Conservation (phyloP, 2,888 invertebrate genomes). For the Orthonevra nobilis region DNA sequence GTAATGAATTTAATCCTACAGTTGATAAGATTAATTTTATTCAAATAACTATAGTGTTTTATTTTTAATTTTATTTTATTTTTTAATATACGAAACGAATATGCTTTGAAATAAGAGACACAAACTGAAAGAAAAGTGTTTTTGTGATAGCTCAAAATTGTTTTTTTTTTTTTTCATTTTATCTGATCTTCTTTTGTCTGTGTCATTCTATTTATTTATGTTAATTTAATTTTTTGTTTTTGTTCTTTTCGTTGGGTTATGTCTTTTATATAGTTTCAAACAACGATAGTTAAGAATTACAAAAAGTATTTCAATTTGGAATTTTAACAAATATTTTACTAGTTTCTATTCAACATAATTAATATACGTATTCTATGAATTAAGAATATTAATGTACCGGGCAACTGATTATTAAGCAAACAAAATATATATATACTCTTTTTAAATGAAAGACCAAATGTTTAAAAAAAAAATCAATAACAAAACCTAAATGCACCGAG, state of each 20-base stretch:
- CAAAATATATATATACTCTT: conserved; percentile 52
- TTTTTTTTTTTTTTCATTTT: conserved; percentile 27
- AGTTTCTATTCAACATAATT: conserved; percentile 19
- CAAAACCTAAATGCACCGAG: conserved; percentile 65
- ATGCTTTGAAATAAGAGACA: conserved; percentile 66
- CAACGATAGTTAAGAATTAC: conserved; percentile 34
- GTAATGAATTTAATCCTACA: conserved; percentile 24
- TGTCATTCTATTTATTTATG: conserved; percentile 20
- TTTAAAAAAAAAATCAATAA: conserved; percentile 53
- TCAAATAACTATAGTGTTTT: conserved; percentile 32
- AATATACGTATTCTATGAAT: conserved; percentile 49
- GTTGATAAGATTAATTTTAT: conserved; percentile 8
- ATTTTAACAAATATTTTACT: conserved; percentile 1
- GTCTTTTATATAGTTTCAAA: conserved; percentile 14
- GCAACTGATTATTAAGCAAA: conserved; percentile 30
- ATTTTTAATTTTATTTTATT: conserved; percentile 67
- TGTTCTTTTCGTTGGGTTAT: conserved; percentile 46
- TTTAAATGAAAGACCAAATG: conserved; percentile 65
- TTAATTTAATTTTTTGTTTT: conserved; percentile 43
- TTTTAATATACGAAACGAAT: conserved; percentile 60
- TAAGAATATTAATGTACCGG: conserved; percentile 46
- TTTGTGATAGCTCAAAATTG: conserved; percentile 69
- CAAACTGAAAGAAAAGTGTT: conserved; percentile 61
- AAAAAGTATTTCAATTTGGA: conserved; percentile 20
- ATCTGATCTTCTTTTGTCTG: conserved; percentile 22